phyloP scores from a whole-genome alignment of 1,140 invertebrate species.

The Bradynema listronoti region DNA sequence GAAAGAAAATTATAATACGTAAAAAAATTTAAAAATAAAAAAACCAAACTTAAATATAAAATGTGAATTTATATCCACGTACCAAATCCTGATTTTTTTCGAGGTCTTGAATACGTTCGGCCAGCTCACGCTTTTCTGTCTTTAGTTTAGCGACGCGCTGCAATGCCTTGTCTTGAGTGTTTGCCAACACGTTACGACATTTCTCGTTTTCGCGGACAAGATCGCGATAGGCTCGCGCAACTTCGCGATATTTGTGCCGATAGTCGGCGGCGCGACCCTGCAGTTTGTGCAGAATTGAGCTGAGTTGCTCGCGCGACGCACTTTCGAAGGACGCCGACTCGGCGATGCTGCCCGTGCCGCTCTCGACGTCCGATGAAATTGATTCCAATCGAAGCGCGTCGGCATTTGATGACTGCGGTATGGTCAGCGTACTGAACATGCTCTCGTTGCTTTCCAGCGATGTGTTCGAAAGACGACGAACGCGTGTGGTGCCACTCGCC shows the following conservation, averaged over 20 bases:
- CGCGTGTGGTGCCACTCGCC: constrained; percentile 10
- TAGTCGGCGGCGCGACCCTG: constrained; percentile 34
- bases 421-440: constrained; percentile 19
- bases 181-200: constrained; percentile 33
- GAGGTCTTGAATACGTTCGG: constrained; percentile 16
- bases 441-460: constrained; percentile 34
- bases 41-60: too few relatives aligned
- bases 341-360: constrained; percentile 15
- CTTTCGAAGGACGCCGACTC: constrained; percentile 16
- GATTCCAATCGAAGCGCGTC: constrained; percentile 14
- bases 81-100: constrained; percentile 13
- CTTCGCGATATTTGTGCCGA: constrained; percentile 42
- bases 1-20: too few relatives aligned
- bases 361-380: constrained; percentile 31
- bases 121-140: constrained; percentile 31
- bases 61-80: too few relatives aligned
- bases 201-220: constrained; percentile 46
- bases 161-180: constrained; percentile 46
- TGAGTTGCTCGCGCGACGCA: constrained; percentile 26
- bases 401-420: constrained; percentile 10
- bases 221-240: constrained; percentile 38
- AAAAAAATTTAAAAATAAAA: too few relatives aligned
- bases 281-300: constrained; percentile 25
- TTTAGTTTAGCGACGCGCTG: constrained; percentile 35
- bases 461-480: constrained; percentile 20